These are phyloP conservation scores for Gonocerus acuteangulatus DNA, from an alignment of 2,888 invertebrate species.

Conservation along the genomic window DNA sequence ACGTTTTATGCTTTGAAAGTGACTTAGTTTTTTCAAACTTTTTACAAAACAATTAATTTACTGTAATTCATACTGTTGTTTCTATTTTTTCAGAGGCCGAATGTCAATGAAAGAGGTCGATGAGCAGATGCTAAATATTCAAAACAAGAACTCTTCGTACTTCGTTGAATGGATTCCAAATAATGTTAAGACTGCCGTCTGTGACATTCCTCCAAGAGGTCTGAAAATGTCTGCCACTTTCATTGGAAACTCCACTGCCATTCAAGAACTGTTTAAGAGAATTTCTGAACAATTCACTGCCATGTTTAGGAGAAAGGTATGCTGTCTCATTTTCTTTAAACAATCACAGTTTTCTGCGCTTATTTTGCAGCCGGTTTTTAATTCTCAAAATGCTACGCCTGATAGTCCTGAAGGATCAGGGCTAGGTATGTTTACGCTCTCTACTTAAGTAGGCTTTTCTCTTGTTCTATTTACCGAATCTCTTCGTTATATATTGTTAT, in stretches of 20 bases:
- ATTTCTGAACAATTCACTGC: conserved; percentile 79
- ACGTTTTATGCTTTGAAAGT: too few relatives aligned
- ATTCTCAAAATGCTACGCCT: too few relatives aligned
- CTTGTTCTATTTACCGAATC: too few relatives aligned
- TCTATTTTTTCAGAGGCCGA: conserved; percentile 41
- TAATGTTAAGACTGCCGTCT: conserved; percentile 73
- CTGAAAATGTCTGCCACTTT: conserved; percentile 87
- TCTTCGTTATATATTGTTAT: too few relatives aligned
- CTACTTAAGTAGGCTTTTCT: too few relatives aligned
- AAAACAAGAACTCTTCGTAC: conserved; percentile 75
- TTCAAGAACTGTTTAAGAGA: conserved; percentile 77
- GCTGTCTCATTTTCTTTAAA: background rate
- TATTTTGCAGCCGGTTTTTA: too few relatives aligned
- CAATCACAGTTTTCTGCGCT: too few relatives aligned
- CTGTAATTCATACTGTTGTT: too few relatives aligned
- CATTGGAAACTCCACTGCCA: conserved; percentile 78
- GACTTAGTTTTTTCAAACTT: too few relatives aligned
- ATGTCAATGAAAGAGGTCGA: conserved; percentile 93
- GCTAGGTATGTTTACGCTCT: too few relatives aligned
- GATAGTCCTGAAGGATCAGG: too few relatives aligned
- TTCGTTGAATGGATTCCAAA: conserved; percentile 84
- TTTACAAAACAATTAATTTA: too few relatives aligned
- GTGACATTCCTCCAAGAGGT: conserved; percentile 72
- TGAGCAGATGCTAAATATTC: conserved; percentile 91
- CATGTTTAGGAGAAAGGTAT: conserved; percentile 53